Evolutionary conservation across 2,888 invertebrate genomes (phyloP), one percentile per base, ranked within the genome.

Genomic region (Hirtodrosophila histrioides): DNA sequence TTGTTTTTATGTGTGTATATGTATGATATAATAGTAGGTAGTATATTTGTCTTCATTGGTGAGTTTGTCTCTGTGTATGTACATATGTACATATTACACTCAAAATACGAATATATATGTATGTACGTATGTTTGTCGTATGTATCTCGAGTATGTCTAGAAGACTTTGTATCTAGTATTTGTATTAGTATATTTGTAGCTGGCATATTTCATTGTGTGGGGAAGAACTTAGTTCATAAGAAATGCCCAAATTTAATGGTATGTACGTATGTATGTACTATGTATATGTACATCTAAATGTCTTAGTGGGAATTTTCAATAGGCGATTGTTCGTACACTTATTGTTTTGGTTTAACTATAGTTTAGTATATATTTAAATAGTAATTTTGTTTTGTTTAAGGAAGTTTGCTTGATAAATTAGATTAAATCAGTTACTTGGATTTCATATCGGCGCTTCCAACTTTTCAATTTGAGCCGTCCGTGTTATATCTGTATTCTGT

Each of bases 241-340:
- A 53, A 78, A 40, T 75, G 54, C 39, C 40, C 29, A 23, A 43
- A 48, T 43, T 61, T 17, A 40, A 24, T 29, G 35, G 17, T 35
- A n/a, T 35, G 31, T 55, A 49, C 53, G 35, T 46, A 45, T 44
- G 41, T 61, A 41, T 50, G 23, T 37, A 40, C 10, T 36, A 27
- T 24, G 41, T 36, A 31, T 17, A 17, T 17, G 17, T 17, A 17
- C 17, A 17, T 17, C 17, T 17, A 17, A 17, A 6, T 27, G 50
- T 55, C 36, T 75, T 56, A 53, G 78, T 65, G 84, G 77, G 86
- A 57, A 33, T 54, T 64, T 64, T 65, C 56, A 63, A 55, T 61
- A 55, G 78, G 62, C 88, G 82, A 82, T 82, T 82, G 82, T 82
- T 88, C 87, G 49, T 80, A 86, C 84, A 53, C 67, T 76, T 84